Percentiles rank a stretch among this genome's conserved stretches.
phyloP scores from a whole-genome alignment of 1,140 invertebrate genomes.

The Tenebrio molitor region DNA sequence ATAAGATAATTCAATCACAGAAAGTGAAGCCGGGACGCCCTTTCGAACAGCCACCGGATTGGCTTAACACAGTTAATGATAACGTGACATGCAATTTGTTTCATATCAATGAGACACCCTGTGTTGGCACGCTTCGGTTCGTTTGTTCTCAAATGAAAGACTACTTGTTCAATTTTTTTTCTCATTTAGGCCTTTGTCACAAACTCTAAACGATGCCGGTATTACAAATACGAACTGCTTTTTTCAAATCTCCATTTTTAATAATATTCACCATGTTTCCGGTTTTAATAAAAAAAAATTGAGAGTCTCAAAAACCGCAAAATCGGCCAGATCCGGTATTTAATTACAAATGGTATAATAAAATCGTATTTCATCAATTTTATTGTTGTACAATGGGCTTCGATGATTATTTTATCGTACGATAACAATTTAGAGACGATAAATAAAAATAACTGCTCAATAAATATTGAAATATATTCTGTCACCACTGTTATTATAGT shows the following conservation, averaged over 20 bases:
- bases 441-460: slow-evolving; percentile 26
- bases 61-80: neutral
- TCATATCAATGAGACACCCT: slow-evolving; percentile 17
- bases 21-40: neutral
- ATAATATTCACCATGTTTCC: too few species aligned
- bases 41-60: too few species aligned
- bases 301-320: too few species aligned
- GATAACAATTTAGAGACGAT: slow-evolving; percentile 7
- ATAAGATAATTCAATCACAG: slow-evolving; percentile 16
- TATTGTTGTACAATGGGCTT: neutral
- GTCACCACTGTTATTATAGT: neutral
- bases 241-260: too few species aligned
- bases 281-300: too few species aligned
- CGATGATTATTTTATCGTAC: slow-evolving; percentile 31
- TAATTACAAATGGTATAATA: too few species aligned
- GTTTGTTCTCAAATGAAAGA: neutral
- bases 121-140: neutral
- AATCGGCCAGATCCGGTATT: too few species aligned
- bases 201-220: too few species aligned
- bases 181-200: too few species aligned
- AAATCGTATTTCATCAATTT: too few species aligned
- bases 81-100: slow-evolving; percentile 5
- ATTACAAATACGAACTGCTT: too few species aligned
- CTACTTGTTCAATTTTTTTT: too few species aligned
- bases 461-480: slow-evolving; percentile 42